Evolutionary conservation across 2,888 invertebrate genomes (phyloP).

Genomic region (Noctua pronuba): DNA sequence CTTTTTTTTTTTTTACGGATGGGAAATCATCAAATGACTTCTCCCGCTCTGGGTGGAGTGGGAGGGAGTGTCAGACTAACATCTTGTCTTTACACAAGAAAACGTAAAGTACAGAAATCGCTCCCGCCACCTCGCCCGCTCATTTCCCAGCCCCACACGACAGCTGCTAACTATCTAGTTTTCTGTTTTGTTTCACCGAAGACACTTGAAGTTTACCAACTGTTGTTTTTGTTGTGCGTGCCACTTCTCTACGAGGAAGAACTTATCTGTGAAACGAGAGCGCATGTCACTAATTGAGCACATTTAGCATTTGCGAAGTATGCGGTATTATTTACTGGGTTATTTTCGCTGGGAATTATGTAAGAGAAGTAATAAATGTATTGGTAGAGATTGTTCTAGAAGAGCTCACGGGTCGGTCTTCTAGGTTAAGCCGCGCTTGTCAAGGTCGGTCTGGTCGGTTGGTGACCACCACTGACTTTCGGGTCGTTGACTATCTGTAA

Average conservation of each 20-base stretch:
- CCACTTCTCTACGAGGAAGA: conserved; percentile 3
- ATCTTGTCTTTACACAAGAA: background rate
- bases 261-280: conserved; percentile 25
- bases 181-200: conserved; percentile 58
- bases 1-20: no score
- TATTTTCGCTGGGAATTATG: conserved; percentile 15
- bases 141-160: conserved; percentile 18
- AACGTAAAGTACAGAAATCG: background rate
- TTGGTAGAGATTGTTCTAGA: background rate
- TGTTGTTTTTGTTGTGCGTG: conserved; percentile 58
- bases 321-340: background rate
- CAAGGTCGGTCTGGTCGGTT: no score
- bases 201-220: conserved; percentile 58
- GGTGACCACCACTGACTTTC: no score
- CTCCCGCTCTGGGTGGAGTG: no score
- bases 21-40: no score
- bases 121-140: background rate
- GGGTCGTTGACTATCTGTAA: no score
- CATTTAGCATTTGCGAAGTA: conserved; percentile 18
- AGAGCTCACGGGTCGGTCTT: no score
- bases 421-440: no score
- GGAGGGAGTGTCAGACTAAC: no score
- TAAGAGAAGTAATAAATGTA: background rate
- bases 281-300: conserved; percentile 44
- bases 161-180: conserved; percentile 59